Conservation (phyloP, 2,797 vertebrate genomes). For the Thamnophis elegans region DNA sequence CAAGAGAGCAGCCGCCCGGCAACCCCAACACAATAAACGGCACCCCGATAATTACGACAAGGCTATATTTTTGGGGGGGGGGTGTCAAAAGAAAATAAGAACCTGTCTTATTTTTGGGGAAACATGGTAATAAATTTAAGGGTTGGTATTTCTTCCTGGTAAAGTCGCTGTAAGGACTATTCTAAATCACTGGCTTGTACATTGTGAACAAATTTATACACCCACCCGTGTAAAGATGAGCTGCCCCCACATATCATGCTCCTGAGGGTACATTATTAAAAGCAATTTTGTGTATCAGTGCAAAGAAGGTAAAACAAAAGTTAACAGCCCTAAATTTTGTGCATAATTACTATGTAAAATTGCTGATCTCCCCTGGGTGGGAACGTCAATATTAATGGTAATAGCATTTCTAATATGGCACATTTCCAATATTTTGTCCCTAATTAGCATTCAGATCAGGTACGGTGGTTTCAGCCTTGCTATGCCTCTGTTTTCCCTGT, state of each 20-base stretch:
- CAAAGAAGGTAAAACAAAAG: conserved; percentile 62
- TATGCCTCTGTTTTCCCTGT: conserved; percentile 34
- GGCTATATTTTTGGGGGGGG: too few species aligned
- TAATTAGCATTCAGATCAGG: conserved; percentile 67
- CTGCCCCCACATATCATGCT: background rate
- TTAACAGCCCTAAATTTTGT: conserved; percentile 66
- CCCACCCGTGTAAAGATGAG: background rate
- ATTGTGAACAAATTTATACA: conserved; percentile 44
- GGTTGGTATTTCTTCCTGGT: conserved; percentile 36
- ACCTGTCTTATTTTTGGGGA: too few species aligned
- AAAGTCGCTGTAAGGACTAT: conserved; percentile 39
- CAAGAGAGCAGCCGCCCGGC: too few species aligned
- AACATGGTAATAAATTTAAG: background rate
- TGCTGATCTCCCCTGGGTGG: conserved; percentile 64
- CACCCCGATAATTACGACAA: too few species aligned
- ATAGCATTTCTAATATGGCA: conserved; percentile 65
- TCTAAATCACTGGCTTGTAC: conserved; percentile 47
- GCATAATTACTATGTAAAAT: conserved; percentile 69
- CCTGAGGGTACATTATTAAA: conserved; percentile 38
- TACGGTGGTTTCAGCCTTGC: conserved; percentile 20
- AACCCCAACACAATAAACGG: too few species aligned
- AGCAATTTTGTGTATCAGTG: conserved; percentile 56
- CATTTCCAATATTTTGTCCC: conserved; percentile 67
- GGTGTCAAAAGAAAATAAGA: too few species aligned
- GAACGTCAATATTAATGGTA: conserved; percentile 67